Base-by-base conservation (phyloP, 1,140 invertebrate species). In the Drosophila tani region DNA sequence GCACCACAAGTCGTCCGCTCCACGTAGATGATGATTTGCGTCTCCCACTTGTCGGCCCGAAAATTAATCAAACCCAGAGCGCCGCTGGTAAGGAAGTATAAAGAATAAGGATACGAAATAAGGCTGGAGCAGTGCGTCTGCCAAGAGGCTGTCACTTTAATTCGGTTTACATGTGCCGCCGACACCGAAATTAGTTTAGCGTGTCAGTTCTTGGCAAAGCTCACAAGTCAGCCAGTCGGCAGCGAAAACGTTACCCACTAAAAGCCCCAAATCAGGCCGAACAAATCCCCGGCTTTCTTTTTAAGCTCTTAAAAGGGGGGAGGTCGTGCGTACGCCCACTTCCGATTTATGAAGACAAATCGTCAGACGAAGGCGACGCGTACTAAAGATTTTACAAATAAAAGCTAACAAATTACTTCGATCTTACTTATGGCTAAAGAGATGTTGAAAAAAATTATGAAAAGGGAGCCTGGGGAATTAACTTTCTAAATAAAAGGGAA, bases 121-220 rank as follows among this genome's bases (percentile, higher is more conserved):
- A 65, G 57, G n/a, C 29, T 15, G 32, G 53, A 56, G 53, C 38
- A 40, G 8, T 65, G 62, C 45, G 43, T 66, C 45, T 32, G 32
- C 68, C 69, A 73, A 63, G 64, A 78, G 71, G 76, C 75, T 75
- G 76, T 88, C 81, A 84, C 57, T 83, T 58, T 79, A 81, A 77
- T 67, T 69, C 64, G 49, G 64, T 81, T 88, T 67, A 80, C 80
- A 86, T 86, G 84, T 88, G 77, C 81, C 76, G 76, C 69, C 79
- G 78, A 88, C 84, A 84, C 73, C 77, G 67, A 78, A 87, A 87
- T 87, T 88, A 87, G 84, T 87, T 87, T 84, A 81, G 78, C 81
- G 66, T 77, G 84, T 87, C 81, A 87, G 75, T 84, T 81, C 19
- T 66, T 46, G 56, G 68, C 68, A 56, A 64, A 60, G 65, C 74